These are phyloP conservation scores for Sarcophaga bullata DNA, from an alignment of 1,140 invertebrate species.

Conservation along the genomic window DNA sequence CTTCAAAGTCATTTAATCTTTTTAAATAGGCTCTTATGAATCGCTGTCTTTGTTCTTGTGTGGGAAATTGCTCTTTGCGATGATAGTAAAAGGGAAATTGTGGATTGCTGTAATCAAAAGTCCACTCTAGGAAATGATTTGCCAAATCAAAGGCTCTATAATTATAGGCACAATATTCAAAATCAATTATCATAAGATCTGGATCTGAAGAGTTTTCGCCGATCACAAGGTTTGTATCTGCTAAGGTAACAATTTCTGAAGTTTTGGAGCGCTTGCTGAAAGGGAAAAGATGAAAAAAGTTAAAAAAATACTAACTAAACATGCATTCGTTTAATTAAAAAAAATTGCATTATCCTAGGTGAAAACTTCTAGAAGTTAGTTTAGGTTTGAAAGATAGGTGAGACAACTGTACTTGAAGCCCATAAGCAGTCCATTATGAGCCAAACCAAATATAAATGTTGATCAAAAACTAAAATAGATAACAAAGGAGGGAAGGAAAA, in stretches of 20 bases:
- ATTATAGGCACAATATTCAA: slow-evolving; percentile 95
- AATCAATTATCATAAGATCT: slow-evolving; percentile 87
- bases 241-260: slow-evolving; percentile 52
- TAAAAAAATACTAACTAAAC: no score
- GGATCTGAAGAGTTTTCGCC: slow-evolving; percentile 64
- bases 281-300: not conserved
- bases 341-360: no score
- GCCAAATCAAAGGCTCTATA: slow-evolving; percentile 94
- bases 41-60: slow-evolving; percentile 76
- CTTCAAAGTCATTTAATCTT: slow-evolving; percentile 52
- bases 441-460: no score
- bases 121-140: slow-evolving; percentile 97
- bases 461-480: no score
- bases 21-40: slow-evolving; percentile 58
- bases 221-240: slow-evolving; percentile 55
- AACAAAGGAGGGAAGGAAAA: no score
- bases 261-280: slow-evolving; percentile 6
- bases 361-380: no score
- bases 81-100: slow-evolving; percentile 83
- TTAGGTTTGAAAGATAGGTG: no score
- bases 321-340: no score
- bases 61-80: slow-evolving; percentile 76
- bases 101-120: slow-evolving; percentile 86
- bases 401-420: no score
- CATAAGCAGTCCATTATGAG: no score